These are phyloP conservation scores for Zaprionus kolodkinae DNA, from an alignment of 1,140 invertebrate species.

Conservation along the genomic window DNA sequence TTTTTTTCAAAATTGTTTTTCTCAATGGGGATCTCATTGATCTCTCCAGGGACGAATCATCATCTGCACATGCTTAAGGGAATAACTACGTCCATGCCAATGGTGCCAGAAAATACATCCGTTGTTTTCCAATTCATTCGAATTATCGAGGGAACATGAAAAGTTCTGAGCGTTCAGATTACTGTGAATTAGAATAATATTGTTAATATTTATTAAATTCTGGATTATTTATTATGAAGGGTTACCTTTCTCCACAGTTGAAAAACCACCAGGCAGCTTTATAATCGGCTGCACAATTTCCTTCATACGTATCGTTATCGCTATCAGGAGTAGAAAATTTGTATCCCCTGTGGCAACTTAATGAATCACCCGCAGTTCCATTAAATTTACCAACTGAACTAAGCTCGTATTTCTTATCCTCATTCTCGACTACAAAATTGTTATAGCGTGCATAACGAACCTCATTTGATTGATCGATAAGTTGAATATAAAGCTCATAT, in stretches of 20 bases:
- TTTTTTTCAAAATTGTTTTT: too few relatives aligned
- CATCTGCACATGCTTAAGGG: slow-evolving; percentile 1
- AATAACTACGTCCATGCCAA: slow-evolving; percentile 3
- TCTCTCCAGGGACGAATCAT: background rate
- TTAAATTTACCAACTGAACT: slow-evolving; percentile 3
- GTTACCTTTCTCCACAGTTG: background rate
- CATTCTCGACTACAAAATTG: slow-evolving; percentile 12
- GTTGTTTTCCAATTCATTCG: background rate
- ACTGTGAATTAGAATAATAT: background rate
- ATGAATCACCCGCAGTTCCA: slow-evolving; percentile 1
- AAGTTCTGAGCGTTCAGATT: slow-evolving; percentile 11
- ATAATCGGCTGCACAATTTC: background rate
- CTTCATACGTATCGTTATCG: background rate
- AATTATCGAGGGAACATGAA: background rate
- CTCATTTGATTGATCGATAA: slow-evolving; percentile 14
- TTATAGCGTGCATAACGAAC: slow-evolving; percentile 23
- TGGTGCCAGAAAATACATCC: background rate
- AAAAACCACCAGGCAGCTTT: slow-evolving; percentile 12
- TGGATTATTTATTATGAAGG: background rate
- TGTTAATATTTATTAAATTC: too few relatives aligned
- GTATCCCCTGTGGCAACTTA: background rate
- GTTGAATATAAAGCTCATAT: slow-evolving; percentile 23
- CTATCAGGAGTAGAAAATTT: slow-evolving; percentile 9
- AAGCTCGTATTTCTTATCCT: slow-evolving; percentile 4
- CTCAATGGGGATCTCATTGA: background rate